Base-by-base conservation (phyloP, 2,797 vertebrate species). In the Leptoclinus maculatus region DNA sequence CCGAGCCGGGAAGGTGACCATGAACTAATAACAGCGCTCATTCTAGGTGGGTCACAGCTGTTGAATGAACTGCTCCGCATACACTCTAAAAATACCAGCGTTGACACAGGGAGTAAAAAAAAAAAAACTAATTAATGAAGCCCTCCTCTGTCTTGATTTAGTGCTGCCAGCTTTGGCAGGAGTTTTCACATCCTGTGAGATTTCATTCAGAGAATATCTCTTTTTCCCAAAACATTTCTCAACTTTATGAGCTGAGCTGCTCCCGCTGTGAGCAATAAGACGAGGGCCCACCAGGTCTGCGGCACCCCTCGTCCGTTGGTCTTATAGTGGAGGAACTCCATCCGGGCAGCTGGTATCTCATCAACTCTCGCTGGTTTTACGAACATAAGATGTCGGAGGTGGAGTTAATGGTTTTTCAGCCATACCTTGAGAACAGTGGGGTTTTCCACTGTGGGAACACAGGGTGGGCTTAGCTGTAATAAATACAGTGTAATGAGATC, bases 11-110 rank as follows among this genome's bases (percentile, higher is more conserved):
- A 91, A 90, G 90, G 91, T 91, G 90, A 91, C 91, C 92, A 88
- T 92, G 93, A 89, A 85, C 91, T 92, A 88, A 92, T 92, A 90
- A 88, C 90, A 85, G 90, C 84, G 47, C 79, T 85, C 86, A 77
- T 90, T 86, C 93, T 92, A 94, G 94, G 91, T 93, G 93, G 91
- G 88, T 90, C 90, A 71, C 92, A 94, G 94, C 94, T 94, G 93
- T 87, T 92, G 90, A 92, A 86, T 78, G 88, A 93, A 78, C 79
- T 32, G 38, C 78, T 90, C 86, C 79, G 54, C 70, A 34, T 88
- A 88, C 29, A 65, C 86, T 83, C 87, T 88, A 90, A 93, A 92
- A 93, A 93, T 93, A 93, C 87, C 87, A 43, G 79, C 53, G 71
- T 49, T 88, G 89, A 92, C 90, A 85, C 72, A 25, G 63, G n/a